phyloP scores from a whole-genome alignment of 2,797 vertebrate species.

The Clarias laeviceps region DNA sequence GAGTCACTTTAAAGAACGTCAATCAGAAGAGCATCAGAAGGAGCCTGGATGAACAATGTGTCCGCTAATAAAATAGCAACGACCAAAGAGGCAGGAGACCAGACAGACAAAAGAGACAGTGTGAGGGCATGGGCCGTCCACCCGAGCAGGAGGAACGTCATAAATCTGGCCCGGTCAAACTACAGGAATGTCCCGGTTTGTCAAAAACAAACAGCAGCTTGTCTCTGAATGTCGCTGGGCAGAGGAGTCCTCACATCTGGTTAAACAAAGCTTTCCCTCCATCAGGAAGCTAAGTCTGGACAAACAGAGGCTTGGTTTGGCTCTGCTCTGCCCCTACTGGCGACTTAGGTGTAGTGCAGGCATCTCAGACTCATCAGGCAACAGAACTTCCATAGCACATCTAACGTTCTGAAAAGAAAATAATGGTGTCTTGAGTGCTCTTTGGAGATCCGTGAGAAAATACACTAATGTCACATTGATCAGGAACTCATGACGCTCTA shows the following conservation, averaged over 20 bases:
- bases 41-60: conserved; percentile 54
- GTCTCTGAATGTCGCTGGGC: conserved; percentile 61
- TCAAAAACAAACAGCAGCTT: conserved; percentile 72
- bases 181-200: conserved; percentile 68
- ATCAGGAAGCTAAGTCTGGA: conserved; percentile 51
- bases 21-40: conserved; percentile 59
- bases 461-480: conserved; percentile 26
- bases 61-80: conserved; percentile 66
- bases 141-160: conserved; percentile 57
- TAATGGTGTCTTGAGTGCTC: not conserved
- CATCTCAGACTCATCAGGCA: not conserved
- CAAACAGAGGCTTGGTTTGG: conserved; percentile 52
- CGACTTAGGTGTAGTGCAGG: conserved; percentile 16
- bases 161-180: conserved; percentile 68
- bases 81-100: conserved; percentile 55
- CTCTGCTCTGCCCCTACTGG: conserved; percentile 40
- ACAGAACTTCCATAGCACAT: not conserved
- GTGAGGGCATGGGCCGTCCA: conserved; percentile 55
- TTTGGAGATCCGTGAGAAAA: conserved; percentile 25
- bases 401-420: not conserved
- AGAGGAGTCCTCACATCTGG: conserved; percentile 65
- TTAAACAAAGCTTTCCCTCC: conserved; percentile 60
- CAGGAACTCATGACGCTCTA: conserved; percentile 23
- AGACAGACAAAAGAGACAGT: conserved; percentile 67
- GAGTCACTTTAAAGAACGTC: conserved; percentile 61